Evolutionary conservation across 1,140 invertebrate genomes (phyloP), one percentile per base, ranked within the genome.

Genomic region (Calephelis nemesis): DNA sequence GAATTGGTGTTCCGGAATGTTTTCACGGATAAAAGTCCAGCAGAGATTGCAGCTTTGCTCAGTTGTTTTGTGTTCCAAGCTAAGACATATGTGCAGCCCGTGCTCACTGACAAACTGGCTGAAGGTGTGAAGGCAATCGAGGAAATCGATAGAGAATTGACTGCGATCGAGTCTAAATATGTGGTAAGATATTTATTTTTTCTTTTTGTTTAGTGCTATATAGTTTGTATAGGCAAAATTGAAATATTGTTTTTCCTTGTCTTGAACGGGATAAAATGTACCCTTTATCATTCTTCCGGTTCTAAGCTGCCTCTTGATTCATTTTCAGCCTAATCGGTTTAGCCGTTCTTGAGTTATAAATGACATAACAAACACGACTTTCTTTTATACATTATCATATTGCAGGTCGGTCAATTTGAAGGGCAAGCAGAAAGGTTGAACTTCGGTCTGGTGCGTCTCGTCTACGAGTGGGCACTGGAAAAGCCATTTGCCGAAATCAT

Each of bases 1-100:
- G 99, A 99, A 92, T 89, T 99, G 3, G 95, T 99, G n/a, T 95
- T 99, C 68, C 94, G 97, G 69, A 98, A 99, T 91, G 94, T 98
- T 63, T 94, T 99, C 62, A 96, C 95, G 0, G 95, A 97, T 78
- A 94, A 97, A 50, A 93, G 95, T 75, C 96, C 97, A 0, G 95
- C 96, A 0, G 98, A 99, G 92, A 98, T 99, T 62, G 98, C 98
- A 2, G 97, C 98, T 0, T 82, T 99, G 11, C 88, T 99, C 6
- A 99, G 98, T 0, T 95, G 96, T 65, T 93, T 99, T 69, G 97
- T 99, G 13, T 99, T 98, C 90, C 97, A 99, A 92, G 96, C 96
- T 63, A 96, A 96, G 81, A 95, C 87, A 71, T 93, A 93, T n/a
- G 87, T 84, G 1, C 85, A 94, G 19, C 90, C 88, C n/a, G 84